These are phyloP conservation scores for Thalassophryne amazonica DNA, from an alignment of 2,797 vertebrate genomes.

Conservation along the genomic window DNA sequence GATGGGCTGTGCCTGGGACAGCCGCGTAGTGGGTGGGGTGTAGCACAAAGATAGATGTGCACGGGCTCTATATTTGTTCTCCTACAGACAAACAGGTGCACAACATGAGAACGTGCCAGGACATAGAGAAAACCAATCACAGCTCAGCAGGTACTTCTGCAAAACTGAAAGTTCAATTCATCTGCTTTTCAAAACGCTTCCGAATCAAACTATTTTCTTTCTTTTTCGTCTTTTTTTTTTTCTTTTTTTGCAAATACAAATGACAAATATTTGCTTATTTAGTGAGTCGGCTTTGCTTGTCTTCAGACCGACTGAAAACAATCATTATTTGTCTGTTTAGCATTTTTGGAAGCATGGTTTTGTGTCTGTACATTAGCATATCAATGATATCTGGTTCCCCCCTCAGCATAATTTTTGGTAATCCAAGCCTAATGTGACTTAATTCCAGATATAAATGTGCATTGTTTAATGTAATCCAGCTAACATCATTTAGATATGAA, in stretches of 20 bases:
- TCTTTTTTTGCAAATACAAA: conserved; percentile 47
- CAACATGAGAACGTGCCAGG: conserved; percentile 18
- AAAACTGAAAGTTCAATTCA: conserved; percentile 3
- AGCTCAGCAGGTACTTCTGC: conserved; percentile 18
- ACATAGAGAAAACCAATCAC: background rate
- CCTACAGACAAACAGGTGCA: background rate
- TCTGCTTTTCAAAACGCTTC: conserved; percentile 44
- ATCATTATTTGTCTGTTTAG: conserved; percentile 33
- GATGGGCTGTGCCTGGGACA: conserved; percentile 18
- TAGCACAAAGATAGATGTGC: conserved; percentile 17
- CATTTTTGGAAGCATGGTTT: conserved; percentile 37
- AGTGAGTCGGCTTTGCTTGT: conserved; percentile 43
- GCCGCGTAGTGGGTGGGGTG: conserved; percentile 16
- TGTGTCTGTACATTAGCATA: conserved; percentile 53
- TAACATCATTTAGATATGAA: conserved; percentile 44
- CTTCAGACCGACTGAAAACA: conserved; percentile 22
- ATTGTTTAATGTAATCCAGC: conserved; percentile 47
- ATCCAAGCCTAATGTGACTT: conserved; percentile 43
- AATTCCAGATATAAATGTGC: conserved; percentile 50
- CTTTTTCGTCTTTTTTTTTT: too few species aligned
- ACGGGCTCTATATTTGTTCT: conserved; percentile 7
- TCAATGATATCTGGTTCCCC: conserved; percentile 50
- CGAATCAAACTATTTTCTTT: conserved; percentile 51
- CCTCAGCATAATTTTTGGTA: conserved; percentile 31
- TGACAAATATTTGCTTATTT: conserved; percentile 55